Percentiles rank a stretch among this genome's conserved stretches.
These are phyloP conservation scores for Frankliniella intonsa DNA, from an alignment of 2,888 invertebrate genomes.

Conservation along the genomic window DNA sequence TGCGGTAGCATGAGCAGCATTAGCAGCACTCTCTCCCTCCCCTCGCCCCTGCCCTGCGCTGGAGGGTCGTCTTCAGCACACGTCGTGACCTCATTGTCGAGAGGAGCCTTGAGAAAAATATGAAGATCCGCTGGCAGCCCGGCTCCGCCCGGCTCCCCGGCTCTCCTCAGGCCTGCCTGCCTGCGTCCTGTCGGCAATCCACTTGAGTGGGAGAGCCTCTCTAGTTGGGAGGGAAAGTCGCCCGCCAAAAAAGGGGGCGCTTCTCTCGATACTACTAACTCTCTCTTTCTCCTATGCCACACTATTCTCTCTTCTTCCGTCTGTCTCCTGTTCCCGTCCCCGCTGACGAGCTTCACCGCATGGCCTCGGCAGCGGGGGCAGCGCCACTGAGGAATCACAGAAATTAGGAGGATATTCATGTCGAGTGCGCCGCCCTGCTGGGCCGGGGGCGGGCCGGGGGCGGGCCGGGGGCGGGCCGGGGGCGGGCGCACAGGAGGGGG, in stretches of 20 bases:
- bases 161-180: background rate
- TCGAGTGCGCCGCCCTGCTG: background rate
- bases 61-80: background rate
- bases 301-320: no score
- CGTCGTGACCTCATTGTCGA: background rate
- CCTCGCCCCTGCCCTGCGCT: background rate
- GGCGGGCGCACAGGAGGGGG: background rate
- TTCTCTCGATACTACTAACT: background rate
- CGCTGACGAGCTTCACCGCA: no score
- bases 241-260: background rate
- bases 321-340: no score
- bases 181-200: background rate
- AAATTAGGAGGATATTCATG: background rate
- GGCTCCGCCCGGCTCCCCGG: background rate
- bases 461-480: background rate
- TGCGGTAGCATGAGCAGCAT: background rate
- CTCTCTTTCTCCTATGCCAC: no score
- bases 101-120: background rate
- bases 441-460: background rate
- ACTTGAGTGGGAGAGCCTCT: background rate
- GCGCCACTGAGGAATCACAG: no score
- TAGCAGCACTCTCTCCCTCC: background rate
- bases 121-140: background rate
- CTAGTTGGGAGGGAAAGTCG: background rate
- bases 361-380: no score